phyloP scores from a whole-genome alignment of 2,797 vertebrate species.

The Mico argentatus region DNA sequence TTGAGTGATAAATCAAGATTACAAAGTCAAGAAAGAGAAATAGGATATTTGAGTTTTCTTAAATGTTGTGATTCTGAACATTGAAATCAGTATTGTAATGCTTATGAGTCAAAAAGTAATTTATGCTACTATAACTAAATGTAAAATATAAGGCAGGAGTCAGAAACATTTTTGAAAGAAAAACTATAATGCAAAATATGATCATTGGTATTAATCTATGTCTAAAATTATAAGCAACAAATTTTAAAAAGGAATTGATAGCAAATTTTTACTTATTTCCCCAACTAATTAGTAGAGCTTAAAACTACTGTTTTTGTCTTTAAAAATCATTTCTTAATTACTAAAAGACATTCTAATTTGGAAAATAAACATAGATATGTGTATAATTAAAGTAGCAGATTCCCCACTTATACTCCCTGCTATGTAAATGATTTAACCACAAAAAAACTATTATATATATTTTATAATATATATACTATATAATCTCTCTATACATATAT shows the following conservation, averaged over 20 bases:
- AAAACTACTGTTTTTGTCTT: background rate
- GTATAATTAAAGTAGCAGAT: background rate
- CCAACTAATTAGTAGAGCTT: background rate
- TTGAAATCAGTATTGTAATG: background rate
- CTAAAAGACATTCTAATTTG: background rate
- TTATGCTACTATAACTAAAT: background rate
- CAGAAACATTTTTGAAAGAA: background rate
- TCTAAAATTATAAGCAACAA: background rate
- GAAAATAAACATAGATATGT: background rate
- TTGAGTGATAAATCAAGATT: background rate
- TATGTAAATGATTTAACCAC: background rate
- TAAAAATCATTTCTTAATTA: background rate
- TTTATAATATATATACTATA: too few relatives aligned
- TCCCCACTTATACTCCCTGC: background rate
- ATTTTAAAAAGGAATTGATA: background rate
- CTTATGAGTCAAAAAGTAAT: background rate
- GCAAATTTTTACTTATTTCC: background rate
- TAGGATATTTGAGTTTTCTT: background rate
- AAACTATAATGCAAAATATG: background rate
- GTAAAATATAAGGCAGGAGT: background rate
- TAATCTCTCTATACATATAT: too few relatives aligned
- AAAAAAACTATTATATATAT: background rate
- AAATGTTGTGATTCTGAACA: background rate
- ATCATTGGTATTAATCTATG: background rate
- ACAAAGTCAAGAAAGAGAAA: slow-evolving; percentile 9